Evolutionary conservation across 2,113 vertebrate genomes (phyloP).

Genomic region (Odobenus rosmarus): DNA sequence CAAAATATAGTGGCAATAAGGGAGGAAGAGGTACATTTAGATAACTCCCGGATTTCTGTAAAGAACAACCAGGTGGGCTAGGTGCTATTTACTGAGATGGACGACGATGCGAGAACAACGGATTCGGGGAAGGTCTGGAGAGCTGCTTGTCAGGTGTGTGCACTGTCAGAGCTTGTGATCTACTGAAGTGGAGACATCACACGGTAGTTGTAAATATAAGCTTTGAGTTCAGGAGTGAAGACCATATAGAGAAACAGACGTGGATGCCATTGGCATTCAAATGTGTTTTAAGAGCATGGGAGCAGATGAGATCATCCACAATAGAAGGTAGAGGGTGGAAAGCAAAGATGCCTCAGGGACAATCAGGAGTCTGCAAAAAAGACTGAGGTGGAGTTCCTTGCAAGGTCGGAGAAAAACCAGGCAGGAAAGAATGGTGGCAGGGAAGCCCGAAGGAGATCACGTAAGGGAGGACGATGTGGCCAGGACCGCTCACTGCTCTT

Average conservation of each 20-base stretch:
- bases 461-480: neutral
- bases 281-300: neutral
- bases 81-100: neutral
- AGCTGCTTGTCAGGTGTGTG: neutral
- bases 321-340: neutral
- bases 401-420: neutral
- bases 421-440: neutral
- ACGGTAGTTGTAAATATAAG: accelerated
- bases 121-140: neutral
- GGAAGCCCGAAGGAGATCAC: neutral
- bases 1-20: neutral
- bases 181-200: neutral
- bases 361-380: neutral
- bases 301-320: neutral
- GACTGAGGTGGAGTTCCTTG: neutral
- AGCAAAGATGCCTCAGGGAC: neutral
- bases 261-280: neutral
- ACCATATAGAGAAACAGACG: neutral
- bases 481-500: neutral
- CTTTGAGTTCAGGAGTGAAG: neutral
- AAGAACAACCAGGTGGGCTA: neutral
- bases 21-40: neutral
- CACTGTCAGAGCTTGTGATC: too few species aligned
- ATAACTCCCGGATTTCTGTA: neutral
- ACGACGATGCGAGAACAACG: accelerated